Conservation (phyloP, 2,888 invertebrate genomes). For the Drosophila nigritarsus region DNA sequence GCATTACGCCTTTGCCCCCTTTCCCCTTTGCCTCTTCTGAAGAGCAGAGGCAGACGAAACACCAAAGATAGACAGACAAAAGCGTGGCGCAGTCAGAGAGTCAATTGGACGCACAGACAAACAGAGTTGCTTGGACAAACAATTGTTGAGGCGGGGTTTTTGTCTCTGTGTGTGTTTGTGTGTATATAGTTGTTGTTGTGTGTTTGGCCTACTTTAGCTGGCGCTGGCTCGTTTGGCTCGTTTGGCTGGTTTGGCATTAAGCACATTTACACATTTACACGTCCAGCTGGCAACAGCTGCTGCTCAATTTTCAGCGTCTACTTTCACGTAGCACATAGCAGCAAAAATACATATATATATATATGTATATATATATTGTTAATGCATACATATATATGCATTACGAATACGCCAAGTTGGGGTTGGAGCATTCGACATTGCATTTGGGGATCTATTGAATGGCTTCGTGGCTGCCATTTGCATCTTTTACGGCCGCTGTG, state of each 20-base stretch:
- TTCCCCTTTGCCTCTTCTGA: constrained; percentile 11
- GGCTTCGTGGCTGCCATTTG: constrained; percentile 65
- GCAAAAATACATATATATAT: not conserved
- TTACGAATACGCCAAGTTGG: constrained; percentile 45
- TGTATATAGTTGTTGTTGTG: constrained; percentile 41
- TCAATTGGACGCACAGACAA: constrained; percentile 36
- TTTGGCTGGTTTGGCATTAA: constrained; percentile 52
- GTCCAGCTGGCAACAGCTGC: constrained; percentile 76
- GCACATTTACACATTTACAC: constrained; percentile 62
- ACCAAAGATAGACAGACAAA: constrained; percentile 41
- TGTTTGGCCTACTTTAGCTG: constrained; percentile 69
- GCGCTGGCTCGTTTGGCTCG: constrained; percentile 23
- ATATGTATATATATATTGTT: not conserved
- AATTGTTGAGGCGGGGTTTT: constrained; percentile 42
- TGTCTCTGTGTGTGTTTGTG: constrained; percentile 7
- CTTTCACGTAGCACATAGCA: constrained; percentile 38
- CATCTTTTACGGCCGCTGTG: constrained; percentile 74
- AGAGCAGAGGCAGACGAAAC: constrained; percentile 30
- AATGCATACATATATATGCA: constrained; percentile 12
- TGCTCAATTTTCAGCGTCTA: constrained; percentile 55
- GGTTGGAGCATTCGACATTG: constrained; percentile 30
- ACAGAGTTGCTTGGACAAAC: constrained; percentile 48
- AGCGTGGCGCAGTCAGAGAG: constrained; percentile 37
- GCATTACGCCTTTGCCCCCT: constrained; percentile 14
- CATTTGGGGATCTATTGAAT: constrained; percentile 54